A percentile compares a stretch with the other conserved stretches of the same genome.
phyloP scores from a whole-genome alignment of 2,797 vertebrate species.

The Gorsachius magnificus region DNA sequence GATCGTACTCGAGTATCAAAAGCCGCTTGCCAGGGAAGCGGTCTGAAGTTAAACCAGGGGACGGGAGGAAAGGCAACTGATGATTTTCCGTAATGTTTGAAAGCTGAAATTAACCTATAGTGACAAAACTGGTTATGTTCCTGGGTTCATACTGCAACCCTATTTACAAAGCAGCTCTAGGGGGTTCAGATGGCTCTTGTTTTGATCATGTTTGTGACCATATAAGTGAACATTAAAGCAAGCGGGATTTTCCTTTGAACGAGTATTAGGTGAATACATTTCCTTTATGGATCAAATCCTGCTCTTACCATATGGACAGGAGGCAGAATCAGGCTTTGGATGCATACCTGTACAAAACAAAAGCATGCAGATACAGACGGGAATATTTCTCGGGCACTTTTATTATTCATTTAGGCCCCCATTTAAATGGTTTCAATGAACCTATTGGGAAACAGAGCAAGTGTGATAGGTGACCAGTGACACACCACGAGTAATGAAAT shows the following conservation, averaged over 20 bases:
- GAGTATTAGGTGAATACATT: background rate
- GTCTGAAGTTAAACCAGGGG: background rate
- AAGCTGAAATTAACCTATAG: slow-evolving; percentile 8
- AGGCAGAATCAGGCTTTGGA: background rate
- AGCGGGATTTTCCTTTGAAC: background rate
- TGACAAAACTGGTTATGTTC: background rate
- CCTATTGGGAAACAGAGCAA: background rate
- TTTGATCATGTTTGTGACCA: background rate
- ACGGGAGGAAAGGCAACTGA: background rate
- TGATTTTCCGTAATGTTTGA: background rate
- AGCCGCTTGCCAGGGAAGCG: slow-evolving; percentile 18
- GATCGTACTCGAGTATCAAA: slow-evolving; percentile 1
- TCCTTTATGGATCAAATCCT: background rate
- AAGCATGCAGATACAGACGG: background rate
- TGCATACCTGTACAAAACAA: background rate
- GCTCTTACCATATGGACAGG: background rate
- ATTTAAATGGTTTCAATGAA: background rate
- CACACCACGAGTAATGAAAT: background rate
- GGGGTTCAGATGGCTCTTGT: background rate
- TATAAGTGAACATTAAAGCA: background rate
- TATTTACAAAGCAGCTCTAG: background rate
- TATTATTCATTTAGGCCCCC: background rate
- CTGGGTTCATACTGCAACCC: background rate
- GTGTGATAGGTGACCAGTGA: background rate
- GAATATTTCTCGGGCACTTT: background rate